These are phyloP conservation scores for Bombycilla garrulus DNA, from an alignment of 2,113 vertebrate genomes.

Conservation along the genomic window DNA sequence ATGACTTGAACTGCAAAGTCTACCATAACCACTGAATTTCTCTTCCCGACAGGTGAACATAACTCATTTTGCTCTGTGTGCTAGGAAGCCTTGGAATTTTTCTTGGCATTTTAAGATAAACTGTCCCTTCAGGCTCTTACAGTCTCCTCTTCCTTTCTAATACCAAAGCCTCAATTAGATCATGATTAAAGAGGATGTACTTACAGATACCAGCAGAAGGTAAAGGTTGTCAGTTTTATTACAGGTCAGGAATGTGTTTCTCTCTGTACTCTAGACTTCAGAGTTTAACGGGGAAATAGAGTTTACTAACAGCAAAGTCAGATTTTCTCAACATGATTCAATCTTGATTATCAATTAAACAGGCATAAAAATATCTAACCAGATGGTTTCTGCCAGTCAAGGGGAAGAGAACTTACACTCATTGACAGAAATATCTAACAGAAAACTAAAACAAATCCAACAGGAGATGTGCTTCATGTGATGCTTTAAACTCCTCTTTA, in stretches of 20 bases:
- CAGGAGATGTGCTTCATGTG: neutral
- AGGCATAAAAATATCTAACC: constrained; percentile 59
- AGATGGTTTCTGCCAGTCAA: constrained; percentile 61
- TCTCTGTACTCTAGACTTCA: neutral
- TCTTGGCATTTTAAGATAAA: neutral
- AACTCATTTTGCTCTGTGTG: neutral
- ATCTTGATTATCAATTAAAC: constrained; percentile 70
- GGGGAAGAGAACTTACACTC: constrained; percentile 24
- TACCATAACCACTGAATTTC: constrained; percentile 15
- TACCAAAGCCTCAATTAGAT: constrained; percentile 30
- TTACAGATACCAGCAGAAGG: neutral
- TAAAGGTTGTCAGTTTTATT: constrained; percentile 7
- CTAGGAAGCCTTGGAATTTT: neutral
- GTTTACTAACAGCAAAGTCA: constrained; percentile 41
- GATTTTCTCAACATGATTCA: constrained; percentile 50
- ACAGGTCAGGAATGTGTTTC: constrained; percentile 11
- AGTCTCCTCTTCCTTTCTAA: constrained; percentile 2
- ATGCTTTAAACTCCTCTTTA: neutral
- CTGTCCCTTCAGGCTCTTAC: constrained; percentile 17
- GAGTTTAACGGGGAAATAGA: constrained; percentile 20
- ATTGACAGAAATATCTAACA: constrained; percentile 28
- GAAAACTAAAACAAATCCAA: constrained; percentile 22
- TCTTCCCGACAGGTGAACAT: neutral
- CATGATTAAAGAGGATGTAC: constrained; percentile 29
- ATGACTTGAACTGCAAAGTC: neutral